Evolutionary conservation across 2,888 invertebrate species (phyloP).

Genomic region (Hyalella azteca): DNA sequence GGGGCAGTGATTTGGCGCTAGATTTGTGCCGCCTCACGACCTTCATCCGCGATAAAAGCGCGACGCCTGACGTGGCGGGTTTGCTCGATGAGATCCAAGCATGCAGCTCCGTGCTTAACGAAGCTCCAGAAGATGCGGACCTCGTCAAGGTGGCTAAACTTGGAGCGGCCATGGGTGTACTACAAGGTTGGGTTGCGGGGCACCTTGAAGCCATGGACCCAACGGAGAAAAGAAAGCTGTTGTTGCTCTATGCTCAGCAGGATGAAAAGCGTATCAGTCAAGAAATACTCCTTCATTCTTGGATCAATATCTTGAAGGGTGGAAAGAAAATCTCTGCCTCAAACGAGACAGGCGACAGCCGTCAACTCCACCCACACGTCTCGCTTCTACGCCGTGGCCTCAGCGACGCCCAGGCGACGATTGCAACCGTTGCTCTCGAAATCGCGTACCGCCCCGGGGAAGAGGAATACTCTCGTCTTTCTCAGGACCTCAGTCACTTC

Average conservation of each 20-base stretch:
- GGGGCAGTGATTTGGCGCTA: too few species aligned
- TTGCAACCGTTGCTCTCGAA: slow-evolving; percentile 51
- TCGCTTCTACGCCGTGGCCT: slow-evolving; percentile 27
- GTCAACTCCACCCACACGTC: slow-evolving; percentile 44
- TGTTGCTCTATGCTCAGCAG: slow-evolving; percentile 73
- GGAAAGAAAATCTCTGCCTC: background rate
- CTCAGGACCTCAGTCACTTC: slow-evolving; percentile 62
- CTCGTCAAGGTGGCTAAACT: background rate
- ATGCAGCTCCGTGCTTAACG: background rate
- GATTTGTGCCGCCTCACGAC: background rate
- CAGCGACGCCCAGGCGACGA: slow-evolving; percentile 18
- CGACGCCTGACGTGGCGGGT: background rate
- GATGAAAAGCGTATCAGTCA: slow-evolving; percentile 67
- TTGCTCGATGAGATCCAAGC: background rate
- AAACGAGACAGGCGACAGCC: background rate
- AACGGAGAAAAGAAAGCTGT: slow-evolving; percentile 76
- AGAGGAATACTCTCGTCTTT: slow-evolving; percentile 60
- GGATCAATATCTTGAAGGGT: slow-evolving; percentile 46
- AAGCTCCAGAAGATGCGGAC: background rate
- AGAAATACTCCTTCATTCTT: slow-evolving; percentile 36
- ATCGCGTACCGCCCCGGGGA: slow-evolving; percentile 60
- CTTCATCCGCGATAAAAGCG: background rate
- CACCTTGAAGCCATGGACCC: slow-evolving; percentile 79
- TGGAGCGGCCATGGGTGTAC: slow-evolving; percentile 44
- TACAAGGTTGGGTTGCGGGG: slow-evolving; percentile 59